Evolutionary conservation across 1,140 invertebrate species (phyloP).

Genomic region (Drosophila cardini): DNA sequence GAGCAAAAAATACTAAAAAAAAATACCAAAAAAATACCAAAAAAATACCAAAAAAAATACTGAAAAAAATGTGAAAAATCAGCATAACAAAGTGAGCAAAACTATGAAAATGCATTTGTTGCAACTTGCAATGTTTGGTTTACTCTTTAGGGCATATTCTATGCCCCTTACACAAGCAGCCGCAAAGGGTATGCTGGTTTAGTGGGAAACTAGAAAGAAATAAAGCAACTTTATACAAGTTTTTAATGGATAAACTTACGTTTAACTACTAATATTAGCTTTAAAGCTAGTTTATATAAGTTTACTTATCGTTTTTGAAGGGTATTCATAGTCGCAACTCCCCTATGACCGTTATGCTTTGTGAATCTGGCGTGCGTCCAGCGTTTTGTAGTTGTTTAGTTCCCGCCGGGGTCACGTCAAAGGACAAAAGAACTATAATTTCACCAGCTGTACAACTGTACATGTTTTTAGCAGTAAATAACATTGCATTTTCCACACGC

Average conservation of each 20-base stretch:
- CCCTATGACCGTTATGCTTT: constrained; percentile 27
- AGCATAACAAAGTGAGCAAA: constrained; percentile 75
- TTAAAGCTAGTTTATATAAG: neutral
- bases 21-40: too few species aligned
- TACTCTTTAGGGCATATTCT: constrained; percentile 33
- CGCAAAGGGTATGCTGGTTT: neutral
- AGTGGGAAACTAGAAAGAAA: neutral
- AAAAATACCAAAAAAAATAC: too few species aligned
- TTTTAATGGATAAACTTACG: too few species aligned
- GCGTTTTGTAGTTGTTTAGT: constrained; percentile 38
- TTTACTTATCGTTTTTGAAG: constrained; percentile 4
- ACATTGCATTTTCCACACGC: constrained; percentile 18
- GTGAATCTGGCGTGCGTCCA: constrained; percentile 56
- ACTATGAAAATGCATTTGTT: constrained; percentile 68
- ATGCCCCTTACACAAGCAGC: neutral
- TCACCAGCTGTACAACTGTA: constrained; percentile 11
- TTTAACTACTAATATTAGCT: too few species aligned
- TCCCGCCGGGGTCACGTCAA: constrained; percentile 21
- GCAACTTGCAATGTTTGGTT: constrained; percentile 38
- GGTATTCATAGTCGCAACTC: constrained; percentile 12
- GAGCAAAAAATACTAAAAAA: too few species aligned
- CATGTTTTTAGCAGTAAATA: neutral
- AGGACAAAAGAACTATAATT: constrained; percentile 50
- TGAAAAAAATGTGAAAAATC: constrained; percentile 67
- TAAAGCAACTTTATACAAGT: too few species aligned